Base-by-base conservation (phyloP, 2,113 vertebrate genomes). In the Peucedramus taeniatus region DNA sequence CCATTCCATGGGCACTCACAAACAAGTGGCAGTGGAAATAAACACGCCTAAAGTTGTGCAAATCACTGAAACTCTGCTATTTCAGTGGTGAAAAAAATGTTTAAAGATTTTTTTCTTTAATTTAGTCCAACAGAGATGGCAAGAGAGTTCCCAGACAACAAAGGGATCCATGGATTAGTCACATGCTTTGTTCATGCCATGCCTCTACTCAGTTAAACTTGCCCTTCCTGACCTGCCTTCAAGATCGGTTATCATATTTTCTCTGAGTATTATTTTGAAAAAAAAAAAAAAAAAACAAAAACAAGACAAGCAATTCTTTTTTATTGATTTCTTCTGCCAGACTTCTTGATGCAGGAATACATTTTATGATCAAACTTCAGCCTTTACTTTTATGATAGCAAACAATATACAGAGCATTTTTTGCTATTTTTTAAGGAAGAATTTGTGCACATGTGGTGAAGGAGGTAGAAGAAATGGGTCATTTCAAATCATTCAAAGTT, bases 281-380 rank as follows among this genome's bases (percentile, higher is more conserved):
- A 88, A 42, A 71, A 75, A 47, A 27, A 14, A n/a, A 22, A 31
- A 26, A 27, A 74, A 77, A 87, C n/a, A 11, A 3, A 68, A 81
- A 56, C 45, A 94, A 93, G 94, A 94, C 93, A 90, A 96, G 93
- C 92, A 93, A 92, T 93, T 84, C 85, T 92, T 96, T 96, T 96
- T 94, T 96, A 97, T 97, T 94, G 97, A 97, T 97, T 94, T 89
- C 57, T 85, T 90, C 95, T 91, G 85, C 92, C 93, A 79, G 87
- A 59, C 69, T 93, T 94, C 93, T 92, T 94, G 88, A 97, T 93
- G 97, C 93, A 97, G 95, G 97, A 94, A 89, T 64, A 35, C 33
- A 37, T 90, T 96, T 97, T 95, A 96, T 69, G 96, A 97, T 95
- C 94, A 94, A 95, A 89, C 89, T 63, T 78, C 87, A 82, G 82